Base-by-base conservation (phyloP, 2,113 vertebrate genomes). In the Hiodon tergisus region DNA sequence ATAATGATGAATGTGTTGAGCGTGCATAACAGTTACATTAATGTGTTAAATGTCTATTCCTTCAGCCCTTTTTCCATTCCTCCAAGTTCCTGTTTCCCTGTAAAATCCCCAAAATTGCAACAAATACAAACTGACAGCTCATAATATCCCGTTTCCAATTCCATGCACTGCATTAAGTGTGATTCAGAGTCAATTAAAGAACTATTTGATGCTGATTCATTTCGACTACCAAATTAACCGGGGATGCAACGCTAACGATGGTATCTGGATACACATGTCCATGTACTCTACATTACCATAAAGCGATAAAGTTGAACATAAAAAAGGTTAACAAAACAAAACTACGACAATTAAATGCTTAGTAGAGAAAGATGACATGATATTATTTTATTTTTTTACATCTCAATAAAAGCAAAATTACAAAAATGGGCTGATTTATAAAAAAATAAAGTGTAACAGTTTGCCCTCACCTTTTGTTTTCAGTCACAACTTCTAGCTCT, bases 151-250 rank as follows among this genome's bases (percentile, higher is more conserved):
- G 76, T 80, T 87, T 85, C 82, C 84, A 81, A 79, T 85, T 81
- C 81, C 82, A 67, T 79, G 81, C 81, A 73, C 82, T 77, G 59
- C 72, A 79, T 85, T 89, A 83, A 86, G 79, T 84, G 80, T 78
- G 83, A 87, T 85, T 89, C 82, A 76, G 82, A 86, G 84, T 78
- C 86, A 88, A 87, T 88, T 90, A 90, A 87, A 81, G 76, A 86
- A 81, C 80, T 78, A 82, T 76, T 86, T 88, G 85, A 89, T 85
- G 84, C 79, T 90, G 83, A 88, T 86, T 78, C 74, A 79, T 83
- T 79, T 75, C 83, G 87, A 87, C 84, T 85, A 78, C 72, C 76
- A 73, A 85, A 86, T 85, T 72, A 81, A 77, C 81, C 74, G 66
- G 46, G 14, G 50, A 59, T 50, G 13, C 46, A 8, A 7, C 14